Conservation (phyloP, 2,113 vertebrate genomes). For the Excalfactoria chinensis region DNA sequence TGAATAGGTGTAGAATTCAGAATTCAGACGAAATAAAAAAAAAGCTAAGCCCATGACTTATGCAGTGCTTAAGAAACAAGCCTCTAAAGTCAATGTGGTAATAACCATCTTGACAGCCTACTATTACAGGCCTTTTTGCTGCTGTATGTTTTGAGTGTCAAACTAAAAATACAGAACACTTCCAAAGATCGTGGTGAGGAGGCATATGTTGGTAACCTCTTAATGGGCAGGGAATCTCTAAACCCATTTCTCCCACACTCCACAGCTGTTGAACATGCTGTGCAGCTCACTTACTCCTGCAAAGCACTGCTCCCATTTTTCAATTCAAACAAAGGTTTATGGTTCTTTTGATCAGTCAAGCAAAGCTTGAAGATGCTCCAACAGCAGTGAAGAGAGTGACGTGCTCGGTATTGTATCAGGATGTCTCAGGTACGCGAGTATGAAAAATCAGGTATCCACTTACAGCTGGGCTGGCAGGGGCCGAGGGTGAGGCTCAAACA, state of each 20-base stretch:
- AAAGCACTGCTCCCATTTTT: background rate
- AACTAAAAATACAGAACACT: background rate
- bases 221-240: background rate
- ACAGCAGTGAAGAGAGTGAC: background rate
- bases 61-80: background rate
- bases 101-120: rapidly evolving
- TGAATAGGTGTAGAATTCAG: background rate
- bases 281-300: background rate
- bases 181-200: background rate
- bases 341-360: background rate
- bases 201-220: rapidly evolving
- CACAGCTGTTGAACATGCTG: background rate
- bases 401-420: background rate
- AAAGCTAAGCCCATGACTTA: background rate
- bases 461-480: background rate
- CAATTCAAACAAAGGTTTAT: background rate
- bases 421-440: background rate
- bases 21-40: background rate
- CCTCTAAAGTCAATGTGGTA: background rate
- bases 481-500: background rate
- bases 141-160: rapidly evolving
- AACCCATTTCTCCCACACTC: background rate
- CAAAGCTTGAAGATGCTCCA: background rate
- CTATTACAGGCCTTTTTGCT: background rate
- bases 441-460: background rate